Evolutionary conservation across 2,888 invertebrate genomes (phyloP), one percentile per base, ranked within the genome.

Genomic region (Oxycera nigricornis): DNA sequence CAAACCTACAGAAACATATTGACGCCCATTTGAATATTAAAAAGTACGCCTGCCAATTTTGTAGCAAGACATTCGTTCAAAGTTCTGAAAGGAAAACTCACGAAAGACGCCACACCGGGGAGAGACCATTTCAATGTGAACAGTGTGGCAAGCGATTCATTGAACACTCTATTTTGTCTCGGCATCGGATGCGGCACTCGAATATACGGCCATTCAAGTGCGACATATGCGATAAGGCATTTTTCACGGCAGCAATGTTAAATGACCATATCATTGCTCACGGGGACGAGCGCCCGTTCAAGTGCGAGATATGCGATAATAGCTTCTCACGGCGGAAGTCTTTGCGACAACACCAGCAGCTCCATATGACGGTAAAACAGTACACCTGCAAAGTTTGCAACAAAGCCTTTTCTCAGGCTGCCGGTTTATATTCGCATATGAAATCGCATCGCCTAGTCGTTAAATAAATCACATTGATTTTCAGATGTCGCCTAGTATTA

Each of bases 191-290:
- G 1, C 81, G 80, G 0, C 83, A 83, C 57, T 82, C 82, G 0
- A 82, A 82, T 0, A 83, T 82, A n/a, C 80, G 80, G 3, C 83
- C 82, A 0, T 83, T 79, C 52, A 79, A 79, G 0, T 83, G 83
- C 31, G 78, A 79, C 22, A 77, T 78, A 6, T 83, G 83, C 73
- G 78, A 76, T 4, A 81, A 82, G 59, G 76, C 79, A 0, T 83
- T 83, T 31, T 82, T 81, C 14, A 80, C 82, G 1, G 79, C 80
- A 17, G 80, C 80, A 1, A 79, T 81, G 1, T 68, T 83, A 2
- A 80, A 79, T 2, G 82, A 83, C 67, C n/a, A n/a, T n/a, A n/a
- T n/a, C n/a, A n/a, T n/a, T n/a, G n/a, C 39, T 6, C 68, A 68
- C 30, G 9, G 50, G 4, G 2, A 3, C 11, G 68, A 68, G 22